Base-by-base conservation (phyloP, 2,888 invertebrate genomes). In the Idaea dimidiata region DNA sequence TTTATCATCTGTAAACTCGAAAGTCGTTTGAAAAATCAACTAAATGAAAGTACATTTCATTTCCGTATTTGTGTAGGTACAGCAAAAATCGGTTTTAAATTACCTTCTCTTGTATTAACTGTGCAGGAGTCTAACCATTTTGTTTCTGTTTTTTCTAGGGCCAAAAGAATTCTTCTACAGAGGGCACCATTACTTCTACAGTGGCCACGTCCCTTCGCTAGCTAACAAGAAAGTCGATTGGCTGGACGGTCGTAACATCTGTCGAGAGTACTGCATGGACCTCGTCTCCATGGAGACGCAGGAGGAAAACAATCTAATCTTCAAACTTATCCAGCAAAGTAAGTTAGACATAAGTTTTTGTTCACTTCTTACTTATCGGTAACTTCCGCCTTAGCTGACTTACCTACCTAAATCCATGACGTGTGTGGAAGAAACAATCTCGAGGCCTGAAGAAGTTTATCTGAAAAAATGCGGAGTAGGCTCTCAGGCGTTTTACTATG, bases 191-290 rank as follows among this genome's bases (percentile, higher is more conserved):
- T 97, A 97, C 92, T 97, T 97, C 95, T 96, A 94, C 94, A 97
- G 94, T 76, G 96, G 96, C 17, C 97, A 97, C 83, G 95, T 97
- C 62, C 96, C 96, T 61, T 94, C 94, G 69, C 94, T 96, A 68
- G 95, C 96, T 65, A 96, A 95, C 82, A 95, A 95, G 84, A 97
- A 96, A 89, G 94, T 97, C 59, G 97, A 98, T 88, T 98, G 98
- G 97, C 87, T 97, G 74, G 97, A 97, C 77, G 97, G 97, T 31
- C 95, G 97, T 77, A 98, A 98, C 88, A 94, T 97, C 78, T 98
- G 98, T 93, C 94, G 98, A 72, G 97, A 97, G 86, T 97, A 97
- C 89, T 98, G 98, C 89, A 98, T 98, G 98, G 98, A 98, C 88
- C 94, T 97, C 75, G 96, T 97, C 59, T 97, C 97, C 17, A 93